These are phyloP conservation scores for Petrophora chlorosata DNA, from an alignment of 2,888 invertebrate genomes.

Conservation along the genomic window DNA sequence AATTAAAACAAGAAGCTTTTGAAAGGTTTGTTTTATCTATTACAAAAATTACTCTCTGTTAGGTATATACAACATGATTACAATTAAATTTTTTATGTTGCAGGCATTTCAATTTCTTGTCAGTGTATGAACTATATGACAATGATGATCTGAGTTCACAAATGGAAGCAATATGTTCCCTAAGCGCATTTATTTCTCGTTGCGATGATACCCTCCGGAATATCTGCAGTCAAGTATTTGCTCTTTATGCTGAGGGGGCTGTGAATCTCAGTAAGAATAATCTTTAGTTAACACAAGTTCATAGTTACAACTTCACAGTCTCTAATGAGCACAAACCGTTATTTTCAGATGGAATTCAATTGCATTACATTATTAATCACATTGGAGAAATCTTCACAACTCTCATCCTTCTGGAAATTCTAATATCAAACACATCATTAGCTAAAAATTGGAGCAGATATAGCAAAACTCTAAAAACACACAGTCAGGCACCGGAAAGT, in stretches of 20 bases:
- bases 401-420: constrained; percentile 86
- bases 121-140: constrained; percentile 87
- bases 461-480: constrained; percentile 88
- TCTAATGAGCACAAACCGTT: constrained; percentile 11
- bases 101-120: constrained; percentile 83
- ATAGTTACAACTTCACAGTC: background rate
- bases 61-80: too few relatives aligned
- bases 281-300: background rate
- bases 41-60: background rate
- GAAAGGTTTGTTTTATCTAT: constrained; percentile 67
- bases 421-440: constrained; percentile 71
- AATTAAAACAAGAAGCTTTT: constrained; percentile 87
- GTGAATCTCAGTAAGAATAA: constrained; percentile 69
- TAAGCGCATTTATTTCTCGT: constrained; percentile 87
- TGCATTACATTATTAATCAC: constrained; percentile 79
- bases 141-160: constrained; percentile 75
- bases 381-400: constrained; percentile 87
- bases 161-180: constrained; percentile 84
- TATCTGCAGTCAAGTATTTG: constrained; percentile 89
- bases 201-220: constrained; percentile 89
- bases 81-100: constrained; percentile 42
- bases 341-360: constrained; percentile 72
- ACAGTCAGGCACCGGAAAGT: constrained; percentile 85
- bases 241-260: constrained; percentile 83
- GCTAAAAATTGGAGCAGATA: constrained; percentile 89